A percentile compares a stretch with the other conserved stretches of the same genome.
phyloP scores from a whole-genome alignment of 2,888 invertebrate species.

The Dasysyrphus albostriatus region DNA sequence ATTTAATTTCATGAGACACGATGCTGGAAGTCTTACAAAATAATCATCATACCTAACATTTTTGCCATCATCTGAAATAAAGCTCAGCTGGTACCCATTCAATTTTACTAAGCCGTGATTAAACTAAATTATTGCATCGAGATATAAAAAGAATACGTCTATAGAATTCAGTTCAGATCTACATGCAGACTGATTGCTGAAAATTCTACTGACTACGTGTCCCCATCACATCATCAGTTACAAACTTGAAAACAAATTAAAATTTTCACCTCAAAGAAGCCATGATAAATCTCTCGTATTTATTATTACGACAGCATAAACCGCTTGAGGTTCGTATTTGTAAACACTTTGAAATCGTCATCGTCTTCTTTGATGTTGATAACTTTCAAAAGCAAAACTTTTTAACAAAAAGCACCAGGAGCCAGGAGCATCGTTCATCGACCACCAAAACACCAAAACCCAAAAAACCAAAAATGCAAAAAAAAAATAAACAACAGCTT shows the following conservation, averaged over 20 bases:
- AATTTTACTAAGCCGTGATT: no score
- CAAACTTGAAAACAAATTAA: slow-evolving; percentile 6
- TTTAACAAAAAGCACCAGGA: slow-evolving; percentile 34
- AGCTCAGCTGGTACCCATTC: no score
- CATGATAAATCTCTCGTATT: slow-evolving; percentile 56
- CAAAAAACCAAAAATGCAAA: slow-evolving; percentile 14
- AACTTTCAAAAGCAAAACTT: slow-evolving; percentile 34
- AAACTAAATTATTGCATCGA: no score
- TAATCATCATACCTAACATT: no score
- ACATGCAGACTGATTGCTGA: not conserved
- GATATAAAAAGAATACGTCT: no score
- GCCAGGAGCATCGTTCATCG: slow-evolving; percentile 31
- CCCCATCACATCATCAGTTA: not conserved
- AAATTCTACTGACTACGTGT: not conserved
- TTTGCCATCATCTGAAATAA: no score
- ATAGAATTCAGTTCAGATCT: no score
- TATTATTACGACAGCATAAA: slow-evolving; percentile 40
- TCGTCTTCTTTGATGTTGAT: slow-evolving; percentile 19
- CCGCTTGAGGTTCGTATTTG: slow-evolving; percentile 42
- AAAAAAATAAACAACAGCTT: slow-evolving; percentile 31
- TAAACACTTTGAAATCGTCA: slow-evolving; percentile 42
- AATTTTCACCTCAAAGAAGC: slow-evolving; percentile 48
- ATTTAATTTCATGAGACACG: no score
- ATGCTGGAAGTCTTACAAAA: no score
- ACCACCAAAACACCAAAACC: slow-evolving; percentile 30